phyloP scores from a whole-genome alignment of 2,113 vertebrate genomes.

The Petromus typicus region DNA sequence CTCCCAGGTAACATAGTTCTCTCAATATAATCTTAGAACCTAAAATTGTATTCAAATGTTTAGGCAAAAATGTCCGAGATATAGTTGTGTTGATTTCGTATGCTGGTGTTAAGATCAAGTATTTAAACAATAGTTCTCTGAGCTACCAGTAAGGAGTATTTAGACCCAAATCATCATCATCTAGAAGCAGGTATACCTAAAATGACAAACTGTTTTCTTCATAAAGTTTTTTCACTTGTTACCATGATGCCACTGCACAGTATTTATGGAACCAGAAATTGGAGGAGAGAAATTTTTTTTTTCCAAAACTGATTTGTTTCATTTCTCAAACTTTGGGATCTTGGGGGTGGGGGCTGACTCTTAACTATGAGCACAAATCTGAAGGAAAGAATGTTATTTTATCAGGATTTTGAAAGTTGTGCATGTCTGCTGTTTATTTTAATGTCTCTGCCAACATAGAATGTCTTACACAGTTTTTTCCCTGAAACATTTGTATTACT shows the following conservation, averaged over 20 bases:
- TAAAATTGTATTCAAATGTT: slow-evolving; percentile 68
- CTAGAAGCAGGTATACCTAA: slow-evolving; percentile 24
- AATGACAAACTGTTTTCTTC: slow-evolving; percentile 20
- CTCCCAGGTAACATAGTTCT: slow-evolving; percentile 76
- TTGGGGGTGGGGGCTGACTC: slow-evolving; percentile 70
- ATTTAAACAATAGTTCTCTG: slow-evolving; percentile 73
- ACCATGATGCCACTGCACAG: not conserved
- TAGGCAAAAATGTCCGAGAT: slow-evolving; percentile 68
- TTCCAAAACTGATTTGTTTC: slow-evolving; percentile 70
- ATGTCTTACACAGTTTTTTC: slow-evolving; percentile 76
- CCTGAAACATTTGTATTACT: slow-evolving; percentile 79
- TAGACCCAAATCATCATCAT: slow-evolving; percentile 53
- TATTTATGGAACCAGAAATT: slow-evolving; percentile 74
- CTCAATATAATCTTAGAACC: slow-evolving; percentile 56
- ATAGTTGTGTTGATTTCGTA: slow-evolving; percentile 62
- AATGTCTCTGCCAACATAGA: slow-evolving; percentile 74
- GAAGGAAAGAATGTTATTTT: slow-evolving; percentile 59
- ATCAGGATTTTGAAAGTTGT: slow-evolving; percentile 76
- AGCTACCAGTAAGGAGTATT: slow-evolving; percentile 58
- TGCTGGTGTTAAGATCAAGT: slow-evolving; percentile 54
- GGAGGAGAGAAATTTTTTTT: slow-evolving; percentile 51
- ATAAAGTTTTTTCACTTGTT: slow-evolving; percentile 47
- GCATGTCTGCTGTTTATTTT: slow-evolving; percentile 79
- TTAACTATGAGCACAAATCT: slow-evolving; percentile 81
- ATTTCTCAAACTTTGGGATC: slow-evolving; percentile 71